Conservation (phyloP, 1,140 invertebrate genomes). For the Limonius californicus region DNA sequence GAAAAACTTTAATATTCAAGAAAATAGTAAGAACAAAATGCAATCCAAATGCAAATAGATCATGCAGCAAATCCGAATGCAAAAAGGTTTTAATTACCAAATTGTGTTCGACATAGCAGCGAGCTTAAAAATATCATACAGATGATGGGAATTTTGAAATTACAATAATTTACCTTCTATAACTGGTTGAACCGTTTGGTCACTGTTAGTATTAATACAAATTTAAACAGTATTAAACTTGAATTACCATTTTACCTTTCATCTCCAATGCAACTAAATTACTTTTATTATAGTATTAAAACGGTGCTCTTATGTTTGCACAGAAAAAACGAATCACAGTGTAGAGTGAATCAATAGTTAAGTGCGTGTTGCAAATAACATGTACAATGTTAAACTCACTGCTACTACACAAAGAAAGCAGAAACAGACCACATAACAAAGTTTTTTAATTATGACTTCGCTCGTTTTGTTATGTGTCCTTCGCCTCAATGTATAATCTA, state of each 20-base stretch:
- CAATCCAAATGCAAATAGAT: slow-evolving; percentile 6
- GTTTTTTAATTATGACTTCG: no score
- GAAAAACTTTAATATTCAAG: background rate
- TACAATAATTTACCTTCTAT: no score
- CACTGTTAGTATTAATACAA: no score
- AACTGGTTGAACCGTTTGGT: no score
- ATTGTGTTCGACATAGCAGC: background rate
- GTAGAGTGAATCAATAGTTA: background rate
- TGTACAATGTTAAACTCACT: background rate
- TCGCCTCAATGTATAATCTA: background rate
- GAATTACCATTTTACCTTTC: no score
- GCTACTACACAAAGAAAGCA: background rate
- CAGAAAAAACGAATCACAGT: background rate
- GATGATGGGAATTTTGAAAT: no score
- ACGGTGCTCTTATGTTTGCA: background rate
- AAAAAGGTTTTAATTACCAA: background rate
- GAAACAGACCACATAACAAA: background rate
- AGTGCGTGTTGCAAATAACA: background rate
- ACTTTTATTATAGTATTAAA: no score
- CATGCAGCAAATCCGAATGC: slow-evolving; percentile 1
- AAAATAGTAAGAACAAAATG: background rate
- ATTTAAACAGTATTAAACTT: no score
- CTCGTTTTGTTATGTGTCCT: background rate
- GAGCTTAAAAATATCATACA: slow-evolving; percentile 1
- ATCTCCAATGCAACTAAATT: no score